Evolutionary conservation across 2,888 invertebrate species (phyloP), one percentile per base, ranked within the genome.

Genomic region (Tetrapedia diversipes): DNA sequence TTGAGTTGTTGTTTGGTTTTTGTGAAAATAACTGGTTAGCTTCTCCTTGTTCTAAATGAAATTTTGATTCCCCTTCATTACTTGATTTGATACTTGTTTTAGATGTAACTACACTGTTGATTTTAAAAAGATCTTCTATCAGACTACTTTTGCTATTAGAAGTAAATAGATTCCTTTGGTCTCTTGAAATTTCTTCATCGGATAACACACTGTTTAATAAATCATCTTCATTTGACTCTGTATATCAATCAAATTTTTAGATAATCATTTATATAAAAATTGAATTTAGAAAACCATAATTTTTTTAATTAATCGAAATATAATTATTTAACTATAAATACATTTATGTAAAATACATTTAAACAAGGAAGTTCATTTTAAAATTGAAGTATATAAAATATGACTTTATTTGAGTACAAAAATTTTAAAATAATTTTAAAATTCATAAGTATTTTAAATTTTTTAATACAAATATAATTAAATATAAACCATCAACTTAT

Each of bases 101-200:
- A 29, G 69, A 75, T 14, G 63, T 19, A 37, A 82, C 79, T 41
- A 80, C 56, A 56, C 66, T 60, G 60, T 86, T 89, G 10, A 89
- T 84, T 34, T 87, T 88, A 74, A 90, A 90, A 32, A 90, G 85
- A 81, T 88, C 81, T 29, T 86, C 84, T 39, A 87, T 78, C 64
- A 87, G 72, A 63, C 67, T 87, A 37, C 80, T 83, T 60, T 86
- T 89, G 3, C 64, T 65, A 51, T 59, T 77, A 22, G 57, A 51
- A 45, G 59, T 14, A 57, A 67, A 47, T 60, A 73, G 39, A 60
- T 68, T 82, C 59, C 71, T 82, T 77, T 66, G 75, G 53, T 51
- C 80, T 64, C 75, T 67, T 22, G 77, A 80, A 66, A 77, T 80
- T 22, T 86, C 86, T 0, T 84, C 87, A 19, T 89, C 87, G 16